Percentiles rank a stretch among this genome's conserved stretches.
Evolutionary conservation across 2,888 invertebrate species (phyloP).

Genomic region (Saturnia japonica): DNA sequence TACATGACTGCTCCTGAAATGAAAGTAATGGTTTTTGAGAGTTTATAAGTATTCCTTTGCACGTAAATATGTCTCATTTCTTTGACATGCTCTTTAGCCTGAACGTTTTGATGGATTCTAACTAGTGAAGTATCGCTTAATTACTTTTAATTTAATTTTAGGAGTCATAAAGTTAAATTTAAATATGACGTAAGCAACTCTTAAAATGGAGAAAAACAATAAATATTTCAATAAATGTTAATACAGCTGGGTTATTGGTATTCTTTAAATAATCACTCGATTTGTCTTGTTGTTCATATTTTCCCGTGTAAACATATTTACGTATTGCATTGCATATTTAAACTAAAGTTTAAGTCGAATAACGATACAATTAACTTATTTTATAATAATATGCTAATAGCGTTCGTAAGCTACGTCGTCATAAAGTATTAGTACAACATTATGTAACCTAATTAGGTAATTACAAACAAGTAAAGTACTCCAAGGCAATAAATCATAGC

Average conservation of each 20-base stretch:
- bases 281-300: not conserved
- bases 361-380: not conserved
- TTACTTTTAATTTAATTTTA: too few relatives aligned
- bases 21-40: not conserved
- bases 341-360: not conserved
- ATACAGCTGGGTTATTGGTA: too few relatives aligned
- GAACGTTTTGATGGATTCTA: too few relatives aligned
- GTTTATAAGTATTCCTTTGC: too few relatives aligned
- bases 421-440: conserved; percentile 17
- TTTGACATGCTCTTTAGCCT: too few relatives aligned
- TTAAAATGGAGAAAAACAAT: too few relatives aligned
- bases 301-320: not conserved
- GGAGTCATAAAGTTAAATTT: too few relatives aligned
- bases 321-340: not conserved
- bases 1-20: too few relatives aligned
- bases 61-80: not conserved
- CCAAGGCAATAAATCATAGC: conserved; percentile 30
- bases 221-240: too few relatives aligned
- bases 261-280: too few relatives aligned
- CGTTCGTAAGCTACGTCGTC: not conserved
- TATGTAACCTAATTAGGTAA: conserved; percentile 24
- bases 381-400: conserved; percentile 5
- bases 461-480: conserved; percentile 31
- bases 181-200: too few relatives aligned
- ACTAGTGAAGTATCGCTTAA: too few relatives aligned